Evolutionary conservation across 2,113 vertebrate species (phyloP).

Genomic region (Seriola dumerili): DNA sequence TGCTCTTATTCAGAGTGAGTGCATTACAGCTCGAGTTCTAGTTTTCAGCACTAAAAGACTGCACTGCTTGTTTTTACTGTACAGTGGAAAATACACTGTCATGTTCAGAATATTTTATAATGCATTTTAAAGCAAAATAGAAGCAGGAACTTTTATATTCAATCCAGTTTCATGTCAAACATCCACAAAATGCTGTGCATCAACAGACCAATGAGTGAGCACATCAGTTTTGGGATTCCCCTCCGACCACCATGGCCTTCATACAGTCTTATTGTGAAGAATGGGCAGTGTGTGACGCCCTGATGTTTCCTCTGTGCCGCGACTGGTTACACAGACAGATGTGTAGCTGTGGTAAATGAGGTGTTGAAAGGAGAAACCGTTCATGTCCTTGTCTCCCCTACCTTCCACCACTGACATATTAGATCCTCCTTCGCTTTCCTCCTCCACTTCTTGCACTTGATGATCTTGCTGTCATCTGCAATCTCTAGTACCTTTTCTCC

Average conservation of each 20-base stretch:
- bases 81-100: neutral
- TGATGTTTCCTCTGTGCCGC: conserved; percentile 40
- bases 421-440: conserved; percentile 17
- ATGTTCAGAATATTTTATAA: neutral
- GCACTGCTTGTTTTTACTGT: neutral
- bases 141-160: no score
- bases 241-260: conserved; percentile 8
- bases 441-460: neutral
- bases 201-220: neutral
- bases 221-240: conserved; percentile 22
- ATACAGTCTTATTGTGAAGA: conserved; percentile 17
- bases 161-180: neutral
- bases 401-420: conserved; percentile 36
- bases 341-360: conserved; percentile 59
- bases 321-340: conserved; percentile 46
- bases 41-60: neutral
- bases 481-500: neutral
- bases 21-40: neutral
- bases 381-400: conserved; percentile 4
- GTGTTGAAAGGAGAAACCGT: conserved; percentile 63
- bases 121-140: neutral
- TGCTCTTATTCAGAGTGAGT: neutral
- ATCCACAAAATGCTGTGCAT: neutral
- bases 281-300: conserved; percentile 41
- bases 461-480: conserved; percentile 1